phyloP scores from a whole-genome alignment of 2,888 invertebrate species.

The Cacoxenus indagator region DNA sequence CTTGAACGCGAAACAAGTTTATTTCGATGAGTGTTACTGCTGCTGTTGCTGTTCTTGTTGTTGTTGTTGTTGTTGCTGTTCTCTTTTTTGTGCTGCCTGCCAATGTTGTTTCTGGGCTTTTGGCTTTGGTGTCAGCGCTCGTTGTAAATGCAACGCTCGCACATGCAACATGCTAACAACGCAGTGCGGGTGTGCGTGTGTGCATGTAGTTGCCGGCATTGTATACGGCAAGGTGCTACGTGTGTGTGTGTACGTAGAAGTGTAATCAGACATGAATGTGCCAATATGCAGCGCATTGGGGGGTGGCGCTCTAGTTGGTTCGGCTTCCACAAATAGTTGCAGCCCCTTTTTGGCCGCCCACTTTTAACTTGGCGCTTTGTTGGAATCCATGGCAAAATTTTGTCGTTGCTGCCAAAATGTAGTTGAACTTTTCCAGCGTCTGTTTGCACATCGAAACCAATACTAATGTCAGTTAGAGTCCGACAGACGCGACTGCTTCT shows the following conservation, averaged over 20 bases:
- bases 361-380: neutral
- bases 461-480: too few species aligned
- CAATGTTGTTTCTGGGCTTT: slow-evolving; percentile 5
- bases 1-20: slow-evolving; percentile 21
- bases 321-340: neutral
- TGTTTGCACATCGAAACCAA: neutral
- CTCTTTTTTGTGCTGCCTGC: too few species aligned
- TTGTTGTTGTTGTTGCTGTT: neutral
- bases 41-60: neutral
- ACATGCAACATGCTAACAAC: neutral
- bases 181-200: neutral
- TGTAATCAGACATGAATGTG: slow-evolving; percentile 14
- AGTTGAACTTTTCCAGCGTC: too few species aligned
- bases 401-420: slow-evolving; percentile 5
- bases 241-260: neutral
- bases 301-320: neutral
- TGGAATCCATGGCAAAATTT: neutral
- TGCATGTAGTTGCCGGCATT: neutral
- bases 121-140: slow-evolving; percentile 23
- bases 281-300: neutral
- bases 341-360: neutral
- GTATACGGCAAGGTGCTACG: neutral
- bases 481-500: too few species aligned
- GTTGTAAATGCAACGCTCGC: slow-evolving; percentile 11
- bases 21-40: slow-evolving; percentile 4